A percentile compares a stretch with the other conserved stretches of the same genome.
Conservation (phyloP, 2,888 invertebrate genomes). For the Chirona hameri region DNA sequence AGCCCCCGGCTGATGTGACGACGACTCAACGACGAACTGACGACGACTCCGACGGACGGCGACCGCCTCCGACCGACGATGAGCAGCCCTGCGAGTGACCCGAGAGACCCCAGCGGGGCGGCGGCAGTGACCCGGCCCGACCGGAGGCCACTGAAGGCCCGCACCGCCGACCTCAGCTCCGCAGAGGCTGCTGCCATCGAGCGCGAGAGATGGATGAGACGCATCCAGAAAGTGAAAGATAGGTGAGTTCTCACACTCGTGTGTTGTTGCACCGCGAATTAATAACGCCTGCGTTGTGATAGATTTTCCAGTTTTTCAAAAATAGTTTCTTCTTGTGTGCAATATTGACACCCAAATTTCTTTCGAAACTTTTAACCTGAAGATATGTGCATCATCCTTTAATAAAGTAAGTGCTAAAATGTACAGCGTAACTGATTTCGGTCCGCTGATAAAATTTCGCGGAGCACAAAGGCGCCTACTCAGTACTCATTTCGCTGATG, state of each 20-base stretch:
- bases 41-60: background rate
- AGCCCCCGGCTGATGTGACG: background rate
- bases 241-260: background rate
- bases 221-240: constrained; percentile 9
- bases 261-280: no score
- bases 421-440: no score
- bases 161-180: background rate
- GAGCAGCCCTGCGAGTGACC: background rate
- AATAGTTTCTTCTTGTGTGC: no score
- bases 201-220: background rate
- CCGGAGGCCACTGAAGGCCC: background rate
- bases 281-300: no score
- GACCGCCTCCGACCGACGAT: constrained; percentile 12
- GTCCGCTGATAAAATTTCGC: no score
- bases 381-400: no score
- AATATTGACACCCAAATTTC: no score
- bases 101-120: background rate
- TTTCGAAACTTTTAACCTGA: no score
- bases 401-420: no score
- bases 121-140: background rate
- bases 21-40: background rate
- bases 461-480: no score
- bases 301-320: no score
- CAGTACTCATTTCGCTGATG: no score
- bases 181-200: background rate